Base-by-base conservation (phyloP, 2,888 invertebrate species). In the Mesoligia furuncula region DNA sequence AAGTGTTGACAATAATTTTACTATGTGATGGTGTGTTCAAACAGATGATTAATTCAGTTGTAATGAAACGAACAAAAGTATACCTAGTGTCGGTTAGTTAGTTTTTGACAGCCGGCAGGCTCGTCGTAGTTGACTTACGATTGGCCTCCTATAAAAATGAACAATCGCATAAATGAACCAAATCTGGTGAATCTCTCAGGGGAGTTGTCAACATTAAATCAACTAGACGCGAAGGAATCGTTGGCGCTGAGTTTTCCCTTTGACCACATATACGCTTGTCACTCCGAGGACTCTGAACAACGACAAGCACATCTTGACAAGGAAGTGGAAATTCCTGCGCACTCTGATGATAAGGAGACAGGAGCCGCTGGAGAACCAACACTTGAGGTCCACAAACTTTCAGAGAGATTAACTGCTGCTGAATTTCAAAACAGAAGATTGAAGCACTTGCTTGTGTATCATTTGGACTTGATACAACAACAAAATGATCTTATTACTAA, bases 401-500 rank as follows among this genome's bases (percentile, higher is more conserved):
- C 92, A 42, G 92, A 95, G 87, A 95, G 92, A 88, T 93, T 97
- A 90, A 95, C 94, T 90, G 95, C 91, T 9, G 89, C 93, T 77
- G 94, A 94, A 77, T 90, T 80, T 90, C 98, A 98, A 95, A 98
- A 98, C 93, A 97, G 97, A 92, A 97, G 97, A 90, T 96, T 98
- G 73, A 98, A 98, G 95, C 98, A 98, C 86, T 97, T 99, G 92
- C 96, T 99, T 85, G 95, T 98, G 79, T 97, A 98, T 87, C 99
- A 99, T 93, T 96, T 99, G 90, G 99, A 99, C 94, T 96, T 99
- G 83, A 98, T 99, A 92, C 99, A 99, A 93, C 98, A 99, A 94
- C 99, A 99, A 95, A 98, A 98, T 90, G 98, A 99, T 91, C 97
- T 98, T 90, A 97, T 99, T 85, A 97, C 97, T 87, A 98, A 98